Evolutionary conservation across 2,888 invertebrate species (phyloP).

Genomic region (Drosophila robusta): DNA sequence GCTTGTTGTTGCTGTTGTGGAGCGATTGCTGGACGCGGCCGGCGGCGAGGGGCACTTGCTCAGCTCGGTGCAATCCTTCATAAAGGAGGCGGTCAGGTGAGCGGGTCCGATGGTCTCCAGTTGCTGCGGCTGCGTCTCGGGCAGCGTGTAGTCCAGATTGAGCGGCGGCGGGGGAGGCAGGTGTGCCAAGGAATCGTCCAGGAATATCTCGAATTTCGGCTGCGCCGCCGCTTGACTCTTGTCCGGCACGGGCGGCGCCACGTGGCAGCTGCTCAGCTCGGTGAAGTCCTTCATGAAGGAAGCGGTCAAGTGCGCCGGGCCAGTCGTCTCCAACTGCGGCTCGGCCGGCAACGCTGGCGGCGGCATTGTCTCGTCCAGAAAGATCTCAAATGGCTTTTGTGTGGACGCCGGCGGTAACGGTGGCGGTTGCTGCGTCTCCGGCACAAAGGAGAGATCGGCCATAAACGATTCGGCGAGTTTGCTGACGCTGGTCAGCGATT

Average conservation of each 20-base stretch:
- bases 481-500: conserved; percentile 6
- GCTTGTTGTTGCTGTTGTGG: background rate
- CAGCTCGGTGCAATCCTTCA: conserved; percentile 68
- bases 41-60: conserved; percentile 37
- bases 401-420: background rate
- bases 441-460: conserved; percentile 67
- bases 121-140: conserved; percentile 15
- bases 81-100: conserved; percentile 63
- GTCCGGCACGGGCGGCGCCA: conserved; percentile 4
- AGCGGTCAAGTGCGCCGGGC: conserved; percentile 51
- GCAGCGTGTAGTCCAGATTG: conserved; percentile 12
- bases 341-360: conserved; percentile 35
- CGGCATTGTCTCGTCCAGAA: conserved; percentile 60
- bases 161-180: conserved; percentile 2
- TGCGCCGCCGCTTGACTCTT: background rate
- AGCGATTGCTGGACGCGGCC: background rate
- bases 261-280: conserved; percentile 53
- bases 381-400: conserved; percentile 54
- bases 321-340: conserved; percentile 45
- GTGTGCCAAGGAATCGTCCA: conserved; percentile 37
- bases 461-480: conserved; percentile 61
- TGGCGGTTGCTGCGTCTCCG: conserved; percentile 55
- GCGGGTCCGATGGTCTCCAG: conserved; percentile 23
- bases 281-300: conserved; percentile 75
- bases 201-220: conserved; percentile 32